phyloP scores from a whole-genome alignment of 2,888 invertebrate genomes.

The Torymus aiolomorphi region DNA sequence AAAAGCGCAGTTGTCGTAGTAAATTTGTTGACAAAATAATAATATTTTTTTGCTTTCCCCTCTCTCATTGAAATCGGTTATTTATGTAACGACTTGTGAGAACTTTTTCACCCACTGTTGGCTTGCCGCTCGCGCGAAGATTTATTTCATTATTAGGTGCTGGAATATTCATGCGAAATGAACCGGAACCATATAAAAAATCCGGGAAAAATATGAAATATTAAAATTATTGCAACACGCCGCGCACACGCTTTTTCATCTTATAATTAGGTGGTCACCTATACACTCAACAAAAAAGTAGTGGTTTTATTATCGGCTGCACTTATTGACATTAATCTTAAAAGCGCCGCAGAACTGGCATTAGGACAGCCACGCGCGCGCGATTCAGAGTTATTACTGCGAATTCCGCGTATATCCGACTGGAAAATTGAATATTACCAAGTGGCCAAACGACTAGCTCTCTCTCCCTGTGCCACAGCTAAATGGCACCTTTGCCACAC shows the following conservation, averaged over 20 bases:
- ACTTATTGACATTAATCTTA: constrained; percentile 40
- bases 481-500: neutral
- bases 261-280: constrained; percentile 21
- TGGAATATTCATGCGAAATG: neutral
- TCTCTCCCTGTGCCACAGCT: neutral
- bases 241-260: neutral
- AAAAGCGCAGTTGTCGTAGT: no score
- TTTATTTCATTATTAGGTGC: neutral
- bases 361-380: constrained; percentile 20
- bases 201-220: neutral
- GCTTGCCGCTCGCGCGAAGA: no score
- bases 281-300: constrained; percentile 6
- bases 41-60: no score
- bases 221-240: neutral
- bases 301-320: constrained; percentile 11
- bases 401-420: constrained; percentile 19
- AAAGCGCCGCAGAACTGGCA: constrained; percentile 6
- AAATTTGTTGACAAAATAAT: no score
- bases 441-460: neutral
- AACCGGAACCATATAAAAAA: neutral
- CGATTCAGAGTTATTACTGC: constrained; percentile 15
- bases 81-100: no score
- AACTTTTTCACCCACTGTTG: no score
- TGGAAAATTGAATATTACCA: constrained; percentile 23
- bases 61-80: no score